Conservation (phyloP, 1,140 invertebrate species). For the Mactra quadrangularis region DNA sequence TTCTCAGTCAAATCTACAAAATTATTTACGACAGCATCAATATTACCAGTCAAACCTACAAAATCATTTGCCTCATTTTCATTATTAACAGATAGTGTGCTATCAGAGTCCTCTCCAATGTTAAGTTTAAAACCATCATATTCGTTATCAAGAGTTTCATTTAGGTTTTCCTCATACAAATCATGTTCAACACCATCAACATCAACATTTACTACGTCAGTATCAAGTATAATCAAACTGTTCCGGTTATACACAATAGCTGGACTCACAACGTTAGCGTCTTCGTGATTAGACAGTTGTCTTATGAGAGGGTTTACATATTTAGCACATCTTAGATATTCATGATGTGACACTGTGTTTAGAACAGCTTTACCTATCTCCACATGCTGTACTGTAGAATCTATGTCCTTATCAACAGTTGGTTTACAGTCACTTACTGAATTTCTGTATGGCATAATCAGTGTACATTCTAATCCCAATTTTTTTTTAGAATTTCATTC, state of each 20-base stretch:
- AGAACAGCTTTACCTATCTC: conserved; percentile 48
- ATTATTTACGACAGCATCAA: not conserved
- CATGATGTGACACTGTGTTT: conserved; percentile 50
- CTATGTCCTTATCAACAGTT: no score
- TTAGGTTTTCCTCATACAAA: conserved; percentile 45
- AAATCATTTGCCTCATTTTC: not conserved
- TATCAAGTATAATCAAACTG: conserved; percentile 41
- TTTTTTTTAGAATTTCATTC: no score
- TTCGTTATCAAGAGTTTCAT: conserved; percentile 24
- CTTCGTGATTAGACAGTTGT: conserved; percentile 34
- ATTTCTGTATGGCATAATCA: conserved; percentile 48
- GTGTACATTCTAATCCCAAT: no score
- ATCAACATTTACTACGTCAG: conserved; percentile 5
- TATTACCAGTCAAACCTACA: not conserved
- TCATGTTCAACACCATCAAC: conserved; percentile 1
- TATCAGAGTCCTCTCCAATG: conserved; percentile 46
- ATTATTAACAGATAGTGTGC: conserved; percentile 2
- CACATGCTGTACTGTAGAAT: conserved; percentile 20
- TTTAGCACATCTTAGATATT: conserved; percentile 57
- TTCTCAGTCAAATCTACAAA: not conserved
- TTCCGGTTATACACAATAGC: conserved; percentile 18
- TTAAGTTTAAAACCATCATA: not conserved
- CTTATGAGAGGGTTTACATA: conserved; percentile 43
- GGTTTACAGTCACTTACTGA: no score
- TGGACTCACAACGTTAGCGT: not conserved